A percentile compares a stretch with the other conserved stretches of the same genome.
These are phyloP conservation scores for Phorcus lineatus DNA, from an alignment of 2,888 invertebrate genomes.

Conservation along the genomic window DNA sequence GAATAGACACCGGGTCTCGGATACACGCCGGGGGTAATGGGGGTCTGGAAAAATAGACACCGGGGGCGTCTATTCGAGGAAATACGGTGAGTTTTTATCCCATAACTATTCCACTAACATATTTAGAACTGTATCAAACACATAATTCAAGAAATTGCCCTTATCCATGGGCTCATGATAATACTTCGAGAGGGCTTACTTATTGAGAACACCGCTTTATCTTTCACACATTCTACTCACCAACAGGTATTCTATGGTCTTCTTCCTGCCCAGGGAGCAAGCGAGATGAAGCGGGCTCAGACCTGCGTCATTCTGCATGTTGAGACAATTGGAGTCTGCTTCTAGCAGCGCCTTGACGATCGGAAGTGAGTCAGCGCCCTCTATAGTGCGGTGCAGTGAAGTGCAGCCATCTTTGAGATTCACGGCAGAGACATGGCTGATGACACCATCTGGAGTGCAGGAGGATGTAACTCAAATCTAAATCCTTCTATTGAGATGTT, in stretches of 20 bases:
- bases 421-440: conserved; percentile 71
- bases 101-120: no score
- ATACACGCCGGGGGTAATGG: no score
- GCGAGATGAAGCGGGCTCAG: conserved; percentile 67
- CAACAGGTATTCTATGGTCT: conserved; percentile 58
- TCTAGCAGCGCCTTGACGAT: conserved; percentile 53
- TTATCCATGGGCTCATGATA: no score
- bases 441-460: conserved; percentile 57
- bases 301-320: conserved; percentile 66
- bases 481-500: no score
- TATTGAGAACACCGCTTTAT: no score
- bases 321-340: conserved; percentile 58
- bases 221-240: conserved; percentile 44
- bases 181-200: no score
- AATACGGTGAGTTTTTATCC: no score
- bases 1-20: no score
- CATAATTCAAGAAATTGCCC: no score
- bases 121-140: no score
- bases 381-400: conserved; percentile 60
- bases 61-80: no score
- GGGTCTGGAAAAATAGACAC: no score
- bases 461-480: not conserved
- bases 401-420: conserved; percentile 64
- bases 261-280: conserved; percentile 61
- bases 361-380: conserved; percentile 59